Evolutionary conservation across 2,888 invertebrate species (phyloP).

Genomic region (Acronicta alni): DNA sequence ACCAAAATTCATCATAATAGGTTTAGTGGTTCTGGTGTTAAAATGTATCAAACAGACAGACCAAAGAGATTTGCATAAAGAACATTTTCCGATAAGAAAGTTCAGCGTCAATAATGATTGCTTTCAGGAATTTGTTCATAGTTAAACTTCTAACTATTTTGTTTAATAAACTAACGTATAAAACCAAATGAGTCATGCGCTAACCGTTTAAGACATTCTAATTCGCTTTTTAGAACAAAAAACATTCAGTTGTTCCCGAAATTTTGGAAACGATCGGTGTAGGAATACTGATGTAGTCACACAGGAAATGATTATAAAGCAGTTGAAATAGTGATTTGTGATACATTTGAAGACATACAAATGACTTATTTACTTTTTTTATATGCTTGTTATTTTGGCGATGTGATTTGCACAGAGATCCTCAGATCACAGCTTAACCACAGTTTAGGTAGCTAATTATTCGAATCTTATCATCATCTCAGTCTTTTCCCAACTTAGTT

Average conservation of each 20-base stretch:
- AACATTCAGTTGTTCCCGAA: conserved; percentile 38
- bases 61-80: no score
- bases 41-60: no score
- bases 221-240: conserved; percentile 41
- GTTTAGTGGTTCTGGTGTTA: no score
- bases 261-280: conserved; percentile 23
- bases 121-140: not conserved
- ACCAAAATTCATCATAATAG: no score
- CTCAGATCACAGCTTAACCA: no score
- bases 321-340: conserved; percentile 33
- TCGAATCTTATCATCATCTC: no score
- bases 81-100: no score
- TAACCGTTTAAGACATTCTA: conserved; percentile 38
- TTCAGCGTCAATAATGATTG: no score
- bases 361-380: conserved; percentile 25
- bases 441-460: no score
- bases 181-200: conserved; percentile 47
- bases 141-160: conserved; percentile 29
- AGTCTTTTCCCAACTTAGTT: no score
- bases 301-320: conserved; percentile 47
- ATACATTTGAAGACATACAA: conserved; percentile 34
- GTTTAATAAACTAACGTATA: conserved; percentile 13
- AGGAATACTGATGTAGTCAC: conserved; percentile 38
- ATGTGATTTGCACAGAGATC: no score
- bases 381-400: no score